These are phyloP conservation scores for Aegotheles bennettii DNA, from an alignment of 2,113 vertebrate genomes.

Conservation along the genomic window DNA sequence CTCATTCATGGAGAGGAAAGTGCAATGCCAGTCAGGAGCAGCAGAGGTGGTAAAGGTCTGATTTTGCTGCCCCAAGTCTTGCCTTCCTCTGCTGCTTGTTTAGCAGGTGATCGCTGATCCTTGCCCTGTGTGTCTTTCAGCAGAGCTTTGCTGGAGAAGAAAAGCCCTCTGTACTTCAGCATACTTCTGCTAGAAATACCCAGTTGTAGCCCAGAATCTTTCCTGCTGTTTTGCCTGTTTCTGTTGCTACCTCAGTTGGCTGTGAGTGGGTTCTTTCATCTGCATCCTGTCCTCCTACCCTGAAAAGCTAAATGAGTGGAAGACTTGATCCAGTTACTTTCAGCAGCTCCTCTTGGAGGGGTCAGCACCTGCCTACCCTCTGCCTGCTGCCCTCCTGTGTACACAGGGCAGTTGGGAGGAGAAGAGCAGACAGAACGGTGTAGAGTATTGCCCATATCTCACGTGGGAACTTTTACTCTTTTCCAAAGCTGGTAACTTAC, in stretches of 20 bases:
- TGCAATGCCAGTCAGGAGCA: constrained; percentile 1
- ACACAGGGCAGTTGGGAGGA: not conserved
- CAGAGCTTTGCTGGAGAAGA: not conserved
- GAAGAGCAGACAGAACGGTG: not conserved
- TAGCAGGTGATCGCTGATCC: not conserved
- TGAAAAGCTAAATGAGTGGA: not conserved
- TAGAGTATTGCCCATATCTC: not conserved
- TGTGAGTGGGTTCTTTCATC: not conserved
- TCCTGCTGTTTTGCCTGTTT: not conserved
- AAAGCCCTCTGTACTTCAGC: not conserved
- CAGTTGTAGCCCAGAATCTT: not conserved
- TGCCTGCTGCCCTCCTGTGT: not conserved
- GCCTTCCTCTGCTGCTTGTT: not conserved
- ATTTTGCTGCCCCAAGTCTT: not conserved
- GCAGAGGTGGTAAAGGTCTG: not conserved
- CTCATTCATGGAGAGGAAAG: not conserved
- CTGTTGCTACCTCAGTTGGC: not conserved
- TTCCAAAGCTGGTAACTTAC: not conserved
- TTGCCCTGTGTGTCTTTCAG: not conserved
- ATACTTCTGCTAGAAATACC: not conserved
- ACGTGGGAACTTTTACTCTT: not conserved
- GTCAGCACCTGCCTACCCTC: not conserved
- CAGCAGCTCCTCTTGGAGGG: not conserved
- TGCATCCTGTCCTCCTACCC: not conserved
- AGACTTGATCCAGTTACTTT: not conserved